Percentiles rank a stretch among this genome's conserved stretches.
Evolutionary conservation across 2,888 invertebrate genomes (phyloP).

Genomic region (Trachelus iudaicus): DNA sequence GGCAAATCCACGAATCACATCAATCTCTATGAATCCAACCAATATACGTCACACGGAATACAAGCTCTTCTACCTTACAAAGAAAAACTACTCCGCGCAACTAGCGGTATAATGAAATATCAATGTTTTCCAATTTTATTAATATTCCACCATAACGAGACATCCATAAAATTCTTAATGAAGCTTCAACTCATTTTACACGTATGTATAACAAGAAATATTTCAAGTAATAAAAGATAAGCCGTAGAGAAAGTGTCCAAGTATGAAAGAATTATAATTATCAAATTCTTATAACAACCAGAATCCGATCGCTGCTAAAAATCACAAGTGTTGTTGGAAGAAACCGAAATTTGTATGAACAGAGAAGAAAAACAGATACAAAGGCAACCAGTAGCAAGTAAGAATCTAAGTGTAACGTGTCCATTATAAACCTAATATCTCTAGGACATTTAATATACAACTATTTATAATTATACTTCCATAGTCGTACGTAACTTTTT

Average conservation of each 20-base stretch:
- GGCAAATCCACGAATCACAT: too few species aligned
- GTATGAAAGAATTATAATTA: background rate
- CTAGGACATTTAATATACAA: background rate
- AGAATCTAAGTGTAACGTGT: background rate
- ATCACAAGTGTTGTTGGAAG: background rate
- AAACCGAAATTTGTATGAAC: background rate
- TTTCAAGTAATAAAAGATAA: background rate
- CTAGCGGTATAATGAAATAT: background rate
- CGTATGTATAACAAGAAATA: background rate
- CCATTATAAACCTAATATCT: background rate
- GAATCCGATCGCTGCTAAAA: background rate
- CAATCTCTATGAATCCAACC: background rate
- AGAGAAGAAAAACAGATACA: background rate
- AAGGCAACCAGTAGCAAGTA: background rate
- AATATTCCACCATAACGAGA: background rate
- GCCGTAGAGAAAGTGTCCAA: background rate
- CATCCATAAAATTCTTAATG: background rate
- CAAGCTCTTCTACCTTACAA: background rate
- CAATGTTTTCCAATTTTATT: background rate
- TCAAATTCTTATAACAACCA: background rate
- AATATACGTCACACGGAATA: background rate
- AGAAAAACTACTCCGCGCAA: background rate
- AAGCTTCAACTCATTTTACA: background rate
- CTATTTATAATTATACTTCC: background rate
- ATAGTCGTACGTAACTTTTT: constrained; percentile 21